A percentile compares a stretch with the other conserved stretches of the same genome.
Evolutionary conservation across 2,888 invertebrate species (phyloP).

Genomic region (Acronicta alni): DNA sequence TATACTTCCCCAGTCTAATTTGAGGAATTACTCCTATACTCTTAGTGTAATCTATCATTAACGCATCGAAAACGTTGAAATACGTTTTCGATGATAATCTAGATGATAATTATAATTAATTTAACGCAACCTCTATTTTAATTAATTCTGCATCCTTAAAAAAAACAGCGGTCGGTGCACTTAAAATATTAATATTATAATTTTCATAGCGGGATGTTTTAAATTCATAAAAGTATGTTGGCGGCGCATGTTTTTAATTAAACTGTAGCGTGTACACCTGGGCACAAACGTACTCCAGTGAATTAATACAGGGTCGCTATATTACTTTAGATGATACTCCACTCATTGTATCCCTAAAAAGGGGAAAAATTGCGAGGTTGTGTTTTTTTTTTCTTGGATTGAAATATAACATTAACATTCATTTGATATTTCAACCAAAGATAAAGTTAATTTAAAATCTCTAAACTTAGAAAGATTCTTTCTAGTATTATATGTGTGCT

Average conservation of each 20-base stretch:
- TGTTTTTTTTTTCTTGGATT: too few species aligned
- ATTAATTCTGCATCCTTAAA: neutral
- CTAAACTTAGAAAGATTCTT: too few species aligned
- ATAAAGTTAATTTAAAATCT: too few species aligned
- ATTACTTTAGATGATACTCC: neutral
- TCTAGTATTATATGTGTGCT: too few species aligned
- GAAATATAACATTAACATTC: too few species aligned
- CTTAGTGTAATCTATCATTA: too few species aligned
- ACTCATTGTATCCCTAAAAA: neutral
- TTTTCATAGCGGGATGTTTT: conserved; percentile 21
- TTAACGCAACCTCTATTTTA: neutral
- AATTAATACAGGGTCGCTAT: conserved; percentile 18
- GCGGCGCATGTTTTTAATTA: conserved; percentile 49
- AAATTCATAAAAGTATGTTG: conserved; percentile 32
- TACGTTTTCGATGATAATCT: too few species aligned
- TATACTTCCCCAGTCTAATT: too few species aligned
- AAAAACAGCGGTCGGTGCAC: conserved; percentile 3
- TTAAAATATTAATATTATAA: conserved; percentile 18
- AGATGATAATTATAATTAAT: neutral
- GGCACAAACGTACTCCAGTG: conserved; percentile 20
- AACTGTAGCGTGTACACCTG: conserved; percentile 37
- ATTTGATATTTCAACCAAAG: too few species aligned
- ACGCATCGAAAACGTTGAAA: too few species aligned
- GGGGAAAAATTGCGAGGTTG: too few species aligned
- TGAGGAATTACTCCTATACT: too few species aligned